phyloP scores from a whole-genome alignment of 2,797 vertebrate genomes.

The Rhynchonycteris naso region DNA sequence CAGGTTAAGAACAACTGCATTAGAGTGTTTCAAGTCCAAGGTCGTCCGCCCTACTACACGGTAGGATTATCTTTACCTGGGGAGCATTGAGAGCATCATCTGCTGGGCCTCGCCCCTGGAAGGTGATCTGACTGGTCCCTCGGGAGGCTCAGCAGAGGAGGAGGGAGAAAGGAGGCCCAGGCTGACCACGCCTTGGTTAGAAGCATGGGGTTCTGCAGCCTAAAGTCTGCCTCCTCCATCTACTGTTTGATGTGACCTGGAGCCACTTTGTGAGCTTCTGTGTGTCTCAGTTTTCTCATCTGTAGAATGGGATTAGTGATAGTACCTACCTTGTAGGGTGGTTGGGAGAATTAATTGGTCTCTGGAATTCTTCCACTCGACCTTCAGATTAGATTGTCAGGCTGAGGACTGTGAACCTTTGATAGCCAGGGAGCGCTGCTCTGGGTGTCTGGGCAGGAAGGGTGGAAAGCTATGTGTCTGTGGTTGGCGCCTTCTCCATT shows the following conservation, averaged over 20 bases:
- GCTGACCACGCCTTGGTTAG: background rate
- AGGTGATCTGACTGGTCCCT: too few relatives aligned
- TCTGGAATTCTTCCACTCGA: background rate
- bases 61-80: background rate
- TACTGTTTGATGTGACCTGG: background rate
- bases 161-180: background rate
- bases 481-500: background rate
- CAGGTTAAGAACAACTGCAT: too few relatives aligned
- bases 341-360: background rate
- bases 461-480: background rate
- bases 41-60: background rate
- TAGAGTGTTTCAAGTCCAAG: background rate
- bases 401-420: background rate
- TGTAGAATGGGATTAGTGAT: background rate
- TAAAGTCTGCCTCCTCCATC: constrained; percentile 25
- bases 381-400: background rate
- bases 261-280: background rate
- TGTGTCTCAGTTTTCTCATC: background rate
- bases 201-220: background rate
- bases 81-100: background rate
- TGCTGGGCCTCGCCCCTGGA: background rate
- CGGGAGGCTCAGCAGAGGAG: background rate
- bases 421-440: background rate
- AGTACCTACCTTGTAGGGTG: background rate
- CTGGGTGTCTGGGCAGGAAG: background rate